These are phyloP conservation scores for Sinocyclocheilus grahami DNA, from an alignment of 2,113 vertebrate genomes.

Conservation along the genomic window DNA sequence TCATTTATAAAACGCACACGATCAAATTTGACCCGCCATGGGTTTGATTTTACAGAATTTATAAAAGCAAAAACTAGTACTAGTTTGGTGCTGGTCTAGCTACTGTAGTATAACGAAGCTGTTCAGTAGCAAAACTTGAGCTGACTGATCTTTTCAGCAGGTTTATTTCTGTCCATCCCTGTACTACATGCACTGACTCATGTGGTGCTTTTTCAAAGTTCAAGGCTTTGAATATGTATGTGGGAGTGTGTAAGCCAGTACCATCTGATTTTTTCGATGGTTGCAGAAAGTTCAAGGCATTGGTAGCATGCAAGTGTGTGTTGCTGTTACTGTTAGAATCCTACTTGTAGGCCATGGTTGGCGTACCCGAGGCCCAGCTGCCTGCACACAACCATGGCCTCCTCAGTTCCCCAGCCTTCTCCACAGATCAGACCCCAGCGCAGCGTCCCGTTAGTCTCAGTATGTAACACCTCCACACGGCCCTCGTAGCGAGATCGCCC, in stretches of 20 bases:
- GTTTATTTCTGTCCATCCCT: background rate
- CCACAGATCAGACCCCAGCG: slow-evolving; percentile 93
- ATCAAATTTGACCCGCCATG: background rate
- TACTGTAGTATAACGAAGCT: background rate
- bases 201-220: slow-evolving; percentile 3
- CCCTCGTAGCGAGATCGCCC: slow-evolving; percentile 90
- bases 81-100: background rate
- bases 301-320: slow-evolving; percentile 32
- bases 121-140: background rate
- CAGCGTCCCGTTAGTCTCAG: slow-evolving; percentile 71
- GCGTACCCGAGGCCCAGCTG: slow-evolving; percentile 94
- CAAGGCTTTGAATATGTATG: background rate
- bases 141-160: slow-evolving; percentile 11
- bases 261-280: slow-evolving; percentile 12
- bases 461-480: slow-evolving; percentile 84
- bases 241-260: slow-evolving; percentile 7
- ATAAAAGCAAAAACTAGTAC: background rate
- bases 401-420: slow-evolving; percentile 88
- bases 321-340: slow-evolving; percentile 64
- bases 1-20: background rate
- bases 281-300: background rate
- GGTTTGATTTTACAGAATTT: too few relatives aligned
- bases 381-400: slow-evolving; percentile 90
- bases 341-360: slow-evolving; percentile 92
- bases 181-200: slow-evolving; percentile 2